Base-by-base conservation (phyloP, 2,797 vertebrate species). In the Anolis apletophallus region DNA sequence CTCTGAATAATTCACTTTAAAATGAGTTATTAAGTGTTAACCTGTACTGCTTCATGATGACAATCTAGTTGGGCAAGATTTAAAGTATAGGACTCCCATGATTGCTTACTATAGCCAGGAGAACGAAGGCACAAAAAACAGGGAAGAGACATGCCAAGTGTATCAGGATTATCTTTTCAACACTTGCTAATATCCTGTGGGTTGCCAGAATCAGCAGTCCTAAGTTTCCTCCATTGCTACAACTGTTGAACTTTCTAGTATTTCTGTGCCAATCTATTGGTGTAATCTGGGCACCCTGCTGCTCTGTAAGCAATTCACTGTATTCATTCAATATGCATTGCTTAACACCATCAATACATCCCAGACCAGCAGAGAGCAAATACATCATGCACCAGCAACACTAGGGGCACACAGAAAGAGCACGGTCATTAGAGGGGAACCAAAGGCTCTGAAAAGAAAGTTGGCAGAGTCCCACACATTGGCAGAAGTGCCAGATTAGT, bases 301-400 rank as follows among this genome's bases (percentile, higher is more conserved):
- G 61, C 64, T 85, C 73, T 36, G 77, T 81, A 3, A 19, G 85
- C 85, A 88, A 90, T 84, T 78, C 8, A 21, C 3, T 29, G 73
- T 50, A 54, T 55, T 40, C 3, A 17, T 78, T 2, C 14, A 91
- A 61, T 75, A 87, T 86, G 73, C 81, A 19, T 23, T 83, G 67
- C 80, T 52, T 91, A 85, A 0, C 0, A 85, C 2, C 0, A 0
- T 74, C 72, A 81, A 80, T 87, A 80, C 80, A 77, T 89, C 64
- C 61, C 75, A 90, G 61, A 71, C 74, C 21, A 87, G 72, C 78
- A 21, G 55, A 83, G 73, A 61, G 69, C 1, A 0, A 64, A 86
- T 83, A 75, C 87, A 89, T 84, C 9, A 26, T 67, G 73, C 85
- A 26, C 71, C 40, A 46, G 91, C 88, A 88, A 92, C 86, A 89